These are phyloP conservation scores for Xiphophorus couchianus DNA, from an alignment of 2,113 vertebrate genomes.

Conservation along the genomic window DNA sequence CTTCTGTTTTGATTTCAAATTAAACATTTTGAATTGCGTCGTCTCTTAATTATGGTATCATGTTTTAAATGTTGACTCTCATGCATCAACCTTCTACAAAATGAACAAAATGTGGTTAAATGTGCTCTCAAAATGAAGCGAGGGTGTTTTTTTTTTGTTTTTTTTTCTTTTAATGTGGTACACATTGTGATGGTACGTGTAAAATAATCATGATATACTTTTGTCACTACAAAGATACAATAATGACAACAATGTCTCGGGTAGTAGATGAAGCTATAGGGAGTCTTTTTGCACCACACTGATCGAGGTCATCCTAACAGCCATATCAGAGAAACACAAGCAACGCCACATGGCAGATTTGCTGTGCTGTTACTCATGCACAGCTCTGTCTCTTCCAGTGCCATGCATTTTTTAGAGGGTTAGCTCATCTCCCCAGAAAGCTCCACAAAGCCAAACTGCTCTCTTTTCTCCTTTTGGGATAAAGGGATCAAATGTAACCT, in stretches of 20 bases:
- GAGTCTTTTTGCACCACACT: constrained; percentile 16
- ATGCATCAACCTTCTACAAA: too few species aligned
- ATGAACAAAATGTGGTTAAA: too few species aligned
- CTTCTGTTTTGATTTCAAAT: too few species aligned
- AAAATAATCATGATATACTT: background rate
- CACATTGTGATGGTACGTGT: background rate
- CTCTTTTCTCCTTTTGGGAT: constrained; percentile 24
- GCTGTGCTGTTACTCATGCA: constrained; percentile 45
- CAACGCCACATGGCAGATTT: constrained; percentile 41
- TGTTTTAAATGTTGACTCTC: too few species aligned
- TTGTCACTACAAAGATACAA: background rate
- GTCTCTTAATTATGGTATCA: too few species aligned
- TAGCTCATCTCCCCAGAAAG: constrained; percentile 54
- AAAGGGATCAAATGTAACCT: constrained; percentile 45
- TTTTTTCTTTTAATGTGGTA: too few species aligned
- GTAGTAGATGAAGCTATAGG: constrained; percentile 8
- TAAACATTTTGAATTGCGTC: too few species aligned
- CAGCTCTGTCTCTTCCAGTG: constrained; percentile 28
- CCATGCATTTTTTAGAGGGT: constrained; percentile 66
- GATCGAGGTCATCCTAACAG: constrained; percentile 33
- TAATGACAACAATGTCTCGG: constrained; percentile 16
- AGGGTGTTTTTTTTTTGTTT: background rate
- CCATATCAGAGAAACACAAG: constrained; percentile 45
- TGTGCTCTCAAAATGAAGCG: too few species aligned
- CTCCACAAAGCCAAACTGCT: constrained; percentile 12